Conservation (phyloP, 2,888 invertebrate species). For the Sacculina carcini region DNA sequence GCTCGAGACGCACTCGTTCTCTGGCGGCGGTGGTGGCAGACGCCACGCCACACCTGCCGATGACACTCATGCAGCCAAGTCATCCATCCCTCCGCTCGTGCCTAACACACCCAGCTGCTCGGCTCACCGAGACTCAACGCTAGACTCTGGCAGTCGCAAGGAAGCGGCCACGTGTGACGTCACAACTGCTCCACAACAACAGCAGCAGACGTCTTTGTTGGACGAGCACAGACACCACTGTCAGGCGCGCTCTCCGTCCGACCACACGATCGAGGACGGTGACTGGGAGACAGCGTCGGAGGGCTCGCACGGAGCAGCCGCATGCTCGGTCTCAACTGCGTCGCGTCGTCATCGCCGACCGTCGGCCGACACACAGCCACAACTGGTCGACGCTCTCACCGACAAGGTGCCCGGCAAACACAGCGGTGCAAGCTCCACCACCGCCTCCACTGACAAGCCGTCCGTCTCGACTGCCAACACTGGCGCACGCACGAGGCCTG, state of each 20-base stretch:
- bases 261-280: constrained; percentile 12
- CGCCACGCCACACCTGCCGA: too few relatives aligned
- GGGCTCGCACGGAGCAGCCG: constrained; percentile 41
- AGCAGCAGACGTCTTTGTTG: too few relatives aligned
- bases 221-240: too few relatives aligned
- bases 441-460: constrained; percentile 5
- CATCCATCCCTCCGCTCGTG: too few relatives aligned
- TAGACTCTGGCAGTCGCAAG: not conserved
- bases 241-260: too few relatives aligned
- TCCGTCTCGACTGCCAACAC: constrained; percentile 10
- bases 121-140: not conserved
- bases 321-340: too few relatives aligned
- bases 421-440: constrained; percentile 10
- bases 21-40: constrained; percentile 14
- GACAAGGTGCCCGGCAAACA: constrained; percentile 15
- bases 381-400: constrained; percentile 11
- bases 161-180: not conserved
- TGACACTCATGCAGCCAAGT: too few relatives aligned
- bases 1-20: constrained; percentile 16
- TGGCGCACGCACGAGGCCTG: constrained; percentile 21
- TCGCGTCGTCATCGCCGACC: not conserved
- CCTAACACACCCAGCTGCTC: too few relatives aligned
- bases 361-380: constrained; percentile 6
- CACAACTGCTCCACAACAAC: too few relatives aligned
- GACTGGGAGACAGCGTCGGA: constrained; percentile 55